phyloP scores from a whole-genome alignment of 2,888 invertebrate species.

The Cepaea hortensis region DNA sequence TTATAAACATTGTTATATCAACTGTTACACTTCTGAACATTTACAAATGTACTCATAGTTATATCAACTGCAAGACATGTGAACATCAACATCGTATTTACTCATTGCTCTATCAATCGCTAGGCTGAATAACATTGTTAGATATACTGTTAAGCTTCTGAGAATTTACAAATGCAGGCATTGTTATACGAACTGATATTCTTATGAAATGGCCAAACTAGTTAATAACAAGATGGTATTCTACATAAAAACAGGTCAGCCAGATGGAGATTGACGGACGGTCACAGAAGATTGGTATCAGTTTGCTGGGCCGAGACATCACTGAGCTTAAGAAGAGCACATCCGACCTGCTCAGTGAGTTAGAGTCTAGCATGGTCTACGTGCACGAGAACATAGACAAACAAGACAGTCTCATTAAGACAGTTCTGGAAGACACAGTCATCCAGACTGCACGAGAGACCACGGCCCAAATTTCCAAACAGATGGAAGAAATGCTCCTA shows the following conservation, averaged over 20 bases:
- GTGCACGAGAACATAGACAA: conserved; percentile 44
- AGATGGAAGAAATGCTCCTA: neutral
- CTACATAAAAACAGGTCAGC: conserved; percentile 15
- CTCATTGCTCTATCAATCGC: neutral
- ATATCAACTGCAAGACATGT: neutral
- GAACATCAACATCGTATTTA: neutral
- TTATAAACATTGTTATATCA: neutral
- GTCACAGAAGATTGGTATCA: conserved; percentile 36
- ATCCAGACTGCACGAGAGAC: conserved; percentile 5
- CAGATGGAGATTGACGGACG: conserved; percentile 37
- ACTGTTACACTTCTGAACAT: neutral
- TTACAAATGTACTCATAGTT: neutral
- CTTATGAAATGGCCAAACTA: neutral
- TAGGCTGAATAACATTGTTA: neutral
- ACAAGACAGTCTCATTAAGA: conserved; percentile 1
- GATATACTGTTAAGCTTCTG: too few species aligned
- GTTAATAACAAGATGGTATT: neutral
- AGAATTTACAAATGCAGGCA: neutral
- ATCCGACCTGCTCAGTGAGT: conserved; percentile 20
- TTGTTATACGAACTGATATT: neutral
- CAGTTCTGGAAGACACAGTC: conserved; percentile 19
- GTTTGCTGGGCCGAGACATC: conserved; percentile 37
- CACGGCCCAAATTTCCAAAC: neutral
- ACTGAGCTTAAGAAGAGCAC: conserved; percentile 38
- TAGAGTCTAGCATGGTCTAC: conserved; percentile 38